Evolutionary conservation across 2,113 vertebrate genomes (phyloP).

Genomic region (Rhodinocichla rosea): DNA sequence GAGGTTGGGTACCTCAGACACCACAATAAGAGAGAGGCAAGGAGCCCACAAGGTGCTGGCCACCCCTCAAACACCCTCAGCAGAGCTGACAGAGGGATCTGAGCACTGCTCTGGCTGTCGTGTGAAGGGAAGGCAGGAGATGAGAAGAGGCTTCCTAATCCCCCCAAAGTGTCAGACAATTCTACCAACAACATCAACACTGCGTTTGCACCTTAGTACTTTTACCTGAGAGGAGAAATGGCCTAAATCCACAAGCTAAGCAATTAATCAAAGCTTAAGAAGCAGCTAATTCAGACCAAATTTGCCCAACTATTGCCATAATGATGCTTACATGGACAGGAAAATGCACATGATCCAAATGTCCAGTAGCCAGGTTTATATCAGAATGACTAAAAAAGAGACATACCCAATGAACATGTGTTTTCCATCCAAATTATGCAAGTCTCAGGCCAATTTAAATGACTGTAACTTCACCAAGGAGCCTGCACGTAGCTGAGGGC

Average conservation of each 20-base stretch:
- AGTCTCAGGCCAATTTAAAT: neutral
- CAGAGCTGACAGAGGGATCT: neutral
- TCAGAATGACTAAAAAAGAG: neutral
- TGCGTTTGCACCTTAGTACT: neutral
- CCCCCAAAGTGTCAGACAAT: neutral
- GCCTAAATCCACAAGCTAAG: neutral
- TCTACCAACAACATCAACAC: neutral
- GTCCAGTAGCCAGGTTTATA: neutral
- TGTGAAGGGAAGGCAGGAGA: neutral
- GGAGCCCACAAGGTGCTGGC: neutral
- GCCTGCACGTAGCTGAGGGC: neutral
- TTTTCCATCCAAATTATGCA: neutral
- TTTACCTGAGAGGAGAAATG: neutral
- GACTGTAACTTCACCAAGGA: neutral
- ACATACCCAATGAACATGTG: neutral
- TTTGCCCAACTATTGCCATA: neutral
- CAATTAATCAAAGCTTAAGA: neutral
- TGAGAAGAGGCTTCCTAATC: neutral
- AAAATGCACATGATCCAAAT: neutral
- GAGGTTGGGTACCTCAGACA: neutral
- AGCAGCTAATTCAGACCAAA: neutral
- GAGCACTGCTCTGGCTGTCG: accelerated
- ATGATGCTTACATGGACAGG: neutral
- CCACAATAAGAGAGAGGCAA: neutral
- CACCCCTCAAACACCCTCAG: neutral